Base-by-base conservation (phyloP, 2,113 vertebrate species). In the Rynchops niger region DNA sequence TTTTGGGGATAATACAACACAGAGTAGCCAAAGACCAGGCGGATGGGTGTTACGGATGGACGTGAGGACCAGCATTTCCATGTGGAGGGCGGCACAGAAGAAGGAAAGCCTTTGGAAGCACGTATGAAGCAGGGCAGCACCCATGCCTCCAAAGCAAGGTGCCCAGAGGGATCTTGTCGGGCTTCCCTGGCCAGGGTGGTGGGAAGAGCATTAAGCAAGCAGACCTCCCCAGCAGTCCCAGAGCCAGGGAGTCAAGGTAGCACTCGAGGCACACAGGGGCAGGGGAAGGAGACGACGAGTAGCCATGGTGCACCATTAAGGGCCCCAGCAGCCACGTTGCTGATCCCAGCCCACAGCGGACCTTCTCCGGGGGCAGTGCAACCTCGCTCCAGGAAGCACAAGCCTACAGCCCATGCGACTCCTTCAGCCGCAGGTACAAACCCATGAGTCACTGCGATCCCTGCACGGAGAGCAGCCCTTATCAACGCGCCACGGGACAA, bases 41-140 rank as follows among this genome's bases (percentile, higher is more conserved):
- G 59, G 21, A n/a, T 0, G 1, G 18, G 34, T 50, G 27, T 25
- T 76, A 71, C 0, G 1, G 23, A 55, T 11, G n/a, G 61, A 59
- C 1, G 0, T 2, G 17, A n/a, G 15, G n/a, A 80, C 47, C 56
- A 47, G 22, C 47, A 59, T 15, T 72, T 90, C 62, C 62, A 90
- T 0, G 2, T 3, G 11, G 38, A 82, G 9, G 43, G 42, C 1
- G 1, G 43, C 34, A 40, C 1, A 26, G 22, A 77, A 66, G 71
- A 42, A 74, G 10, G 4, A 92, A 83, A 77, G 36, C 14, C 32
- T 73, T 15, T 1, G 1, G 67, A 72, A 29, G 22, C 38, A 69
- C 29, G 29, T 27, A 38, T 17, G 14, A 38, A 90, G 53, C 5
- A 5, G 19, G 40, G 32, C 47, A 80, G 43, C 56, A 74, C 8